A percentile compares a stretch with the other conserved stretches of the same genome.
These are phyloP conservation scores for Tricholauxania praeusta DNA, from an alignment of 2,888 invertebrate genomes.

Conservation along the genomic window DNA sequence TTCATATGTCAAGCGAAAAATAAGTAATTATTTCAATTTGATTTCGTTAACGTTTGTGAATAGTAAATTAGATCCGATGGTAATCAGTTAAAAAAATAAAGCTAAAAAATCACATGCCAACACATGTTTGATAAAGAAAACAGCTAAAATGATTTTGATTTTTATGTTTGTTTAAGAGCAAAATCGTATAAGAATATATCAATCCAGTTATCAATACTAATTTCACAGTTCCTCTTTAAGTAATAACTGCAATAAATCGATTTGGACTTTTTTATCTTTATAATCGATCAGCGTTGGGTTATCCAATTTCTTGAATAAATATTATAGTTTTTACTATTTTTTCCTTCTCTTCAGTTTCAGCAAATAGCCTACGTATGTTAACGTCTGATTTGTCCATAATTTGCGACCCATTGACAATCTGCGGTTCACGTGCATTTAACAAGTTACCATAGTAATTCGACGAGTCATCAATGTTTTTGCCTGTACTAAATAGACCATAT, in stretches of 20 bases:
- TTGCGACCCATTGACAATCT: conserved; percentile 99
- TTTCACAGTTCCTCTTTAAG: no score
- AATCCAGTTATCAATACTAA: no score
- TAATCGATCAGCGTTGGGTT: no score
- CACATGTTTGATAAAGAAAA: neutral
- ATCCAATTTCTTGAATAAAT: no score
- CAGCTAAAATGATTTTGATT: no score
- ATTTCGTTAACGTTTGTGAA: neutral
- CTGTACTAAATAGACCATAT: conserved; percentile 98
- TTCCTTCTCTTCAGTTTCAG: conserved; percentile 98
- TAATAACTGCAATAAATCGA: no score
- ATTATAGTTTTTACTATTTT: conserved; percentile 82
- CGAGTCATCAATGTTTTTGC: conserved; percentile 99
- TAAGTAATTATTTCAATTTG: neutral
- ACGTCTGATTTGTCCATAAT: conserved; percentile 99
- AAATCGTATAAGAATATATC: no score
- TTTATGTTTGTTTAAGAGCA: no score
- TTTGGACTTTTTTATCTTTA: no score
- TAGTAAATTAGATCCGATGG: neutral
- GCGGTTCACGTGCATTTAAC: conserved; percentile 98
- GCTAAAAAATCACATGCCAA: neutral
- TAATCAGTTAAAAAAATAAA: neutral
- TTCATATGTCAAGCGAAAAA: neutral
- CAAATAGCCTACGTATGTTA: conserved; percentile 94
- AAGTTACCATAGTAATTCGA: conserved; percentile 98